Evolutionary conservation across 1,140 invertebrate genomes (phyloP).

Genomic region (Penaeus chinensis): DNA sequence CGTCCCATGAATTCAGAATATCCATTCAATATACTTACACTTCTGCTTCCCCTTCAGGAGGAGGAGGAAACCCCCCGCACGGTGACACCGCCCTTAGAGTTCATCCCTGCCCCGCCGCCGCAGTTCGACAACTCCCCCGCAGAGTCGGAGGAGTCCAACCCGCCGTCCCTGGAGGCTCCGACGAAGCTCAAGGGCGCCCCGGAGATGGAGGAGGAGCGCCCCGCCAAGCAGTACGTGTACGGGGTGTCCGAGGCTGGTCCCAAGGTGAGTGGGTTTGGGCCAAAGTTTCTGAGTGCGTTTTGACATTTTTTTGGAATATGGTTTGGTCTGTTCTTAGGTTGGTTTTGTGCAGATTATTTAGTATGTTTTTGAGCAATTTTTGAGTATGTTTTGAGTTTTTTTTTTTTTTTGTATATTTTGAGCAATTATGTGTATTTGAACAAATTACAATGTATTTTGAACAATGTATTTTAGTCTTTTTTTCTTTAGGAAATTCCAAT

Average conservation of each 20-base stretch:
- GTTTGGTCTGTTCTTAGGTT: too few species aligned
- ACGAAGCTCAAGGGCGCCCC: not conserved
- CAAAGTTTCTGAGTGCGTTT: not conserved
- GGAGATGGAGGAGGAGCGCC: constrained; percentile 7
- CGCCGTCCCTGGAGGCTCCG: constrained; percentile 43
- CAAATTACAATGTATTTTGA: too few species aligned
- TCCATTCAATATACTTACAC: not conserved
- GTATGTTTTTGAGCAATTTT: too few species aligned
- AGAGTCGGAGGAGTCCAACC: constrained; percentile 43
- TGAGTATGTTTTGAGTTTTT: too few species aligned
- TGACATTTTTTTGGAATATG: not conserved
- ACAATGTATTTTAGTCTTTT: too few species aligned
- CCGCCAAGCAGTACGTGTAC: constrained; percentile 54
- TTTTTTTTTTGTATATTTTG: too few species aligned
- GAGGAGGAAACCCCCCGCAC: not conserved
- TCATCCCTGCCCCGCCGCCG: constrained; percentile 49
- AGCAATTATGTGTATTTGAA: too few species aligned
- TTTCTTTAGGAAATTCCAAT: too few species aligned
- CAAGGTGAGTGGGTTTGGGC: not conserved
- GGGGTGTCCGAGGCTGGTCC: constrained; percentile 24
- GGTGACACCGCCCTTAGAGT: constrained; percentile 39
- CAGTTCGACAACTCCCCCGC: constrained; percentile 53
- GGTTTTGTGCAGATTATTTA: too few species aligned
- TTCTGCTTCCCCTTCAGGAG: not conserved
- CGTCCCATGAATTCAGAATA: not conserved